Conservation (phyloP, 2,888 invertebrate species). For the Rhopalosiphum nymphaeae region DNA sequence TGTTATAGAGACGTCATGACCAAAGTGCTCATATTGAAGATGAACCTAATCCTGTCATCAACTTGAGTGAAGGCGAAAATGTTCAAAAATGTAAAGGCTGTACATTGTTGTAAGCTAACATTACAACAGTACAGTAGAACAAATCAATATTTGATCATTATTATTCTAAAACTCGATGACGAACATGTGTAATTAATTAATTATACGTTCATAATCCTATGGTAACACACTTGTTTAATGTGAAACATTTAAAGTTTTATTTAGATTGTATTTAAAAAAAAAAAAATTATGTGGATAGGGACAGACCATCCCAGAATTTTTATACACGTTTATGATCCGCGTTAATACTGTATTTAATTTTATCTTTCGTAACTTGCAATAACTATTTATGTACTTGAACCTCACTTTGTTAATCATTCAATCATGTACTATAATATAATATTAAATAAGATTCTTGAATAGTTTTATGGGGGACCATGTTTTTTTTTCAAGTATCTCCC, state of each 20-base stretch:
- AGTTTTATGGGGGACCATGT: conserved; percentile 29
- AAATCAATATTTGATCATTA: conserved; percentile 45
- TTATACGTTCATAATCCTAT: conserved; percentile 28
- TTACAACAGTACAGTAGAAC: conserved; percentile 43
- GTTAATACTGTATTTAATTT: conserved; percentile 39
- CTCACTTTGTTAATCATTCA: conserved; percentile 16
- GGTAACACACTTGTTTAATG: conserved; percentile 30
- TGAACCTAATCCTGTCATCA: conserved; percentile 75
- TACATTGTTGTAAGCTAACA: conserved; percentile 68
- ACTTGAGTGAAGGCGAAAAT: conserved; percentile 78
- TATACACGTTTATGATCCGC: neutral
- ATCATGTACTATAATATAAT: conserved; percentile 19
- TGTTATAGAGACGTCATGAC: conserved; percentile 81
- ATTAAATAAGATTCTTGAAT: conserved; percentile 31
- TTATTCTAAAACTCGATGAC: conserved; percentile 43
- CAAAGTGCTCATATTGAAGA: conserved; percentile 76
- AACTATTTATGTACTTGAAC: conserved; percentile 29
- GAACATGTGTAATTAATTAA: conserved; percentile 22
- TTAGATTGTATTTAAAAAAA: conserved; percentile 24
- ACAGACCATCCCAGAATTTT: neutral
- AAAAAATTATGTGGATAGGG: neutral
- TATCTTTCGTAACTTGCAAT: conserved; percentile 38
- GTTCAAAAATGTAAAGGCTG: conserved; percentile 80
- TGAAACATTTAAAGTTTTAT: conserved; percentile 46
- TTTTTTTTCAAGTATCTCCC: neutral